Percentiles rank a stretch among this genome's conserved stretches.
These are phyloP conservation scores for Spialia ferax DNA, from an alignment of 2,888 invertebrate species.

Conservation along the genomic window DNA sequence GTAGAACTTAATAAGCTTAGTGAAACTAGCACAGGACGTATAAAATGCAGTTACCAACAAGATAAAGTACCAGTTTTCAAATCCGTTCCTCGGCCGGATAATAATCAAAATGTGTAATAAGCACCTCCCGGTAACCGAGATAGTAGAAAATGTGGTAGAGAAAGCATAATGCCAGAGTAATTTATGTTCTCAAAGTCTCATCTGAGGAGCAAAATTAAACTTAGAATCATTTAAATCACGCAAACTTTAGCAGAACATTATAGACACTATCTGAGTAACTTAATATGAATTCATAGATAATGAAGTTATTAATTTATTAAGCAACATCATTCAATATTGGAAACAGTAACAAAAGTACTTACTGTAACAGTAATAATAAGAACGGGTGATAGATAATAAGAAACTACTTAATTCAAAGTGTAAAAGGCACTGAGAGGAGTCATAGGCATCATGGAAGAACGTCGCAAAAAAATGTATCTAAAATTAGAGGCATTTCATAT, in stretches of 20 bases:
- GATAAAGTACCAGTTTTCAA: constrained; percentile 30
- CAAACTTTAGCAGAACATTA: too few species aligned
- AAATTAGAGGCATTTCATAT: not conserved
- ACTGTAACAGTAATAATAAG: too few species aligned
- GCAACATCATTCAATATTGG: too few species aligned
- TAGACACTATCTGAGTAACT: too few species aligned
- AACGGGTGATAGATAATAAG: not conserved
- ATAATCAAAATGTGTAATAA: constrained; percentile 37
- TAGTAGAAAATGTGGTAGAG: constrained; percentile 28
- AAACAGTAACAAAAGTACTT: too few species aligned
- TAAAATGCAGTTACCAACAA: constrained; percentile 10
- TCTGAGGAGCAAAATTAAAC: not conserved
- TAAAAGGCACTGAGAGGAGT: not conserved
- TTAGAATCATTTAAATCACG: too few species aligned
- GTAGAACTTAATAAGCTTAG: constrained; percentile 11
- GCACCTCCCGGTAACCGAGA: constrained; percentile 14
- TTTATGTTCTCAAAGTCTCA: constrained; percentile 1
- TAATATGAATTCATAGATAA: too few species aligned
- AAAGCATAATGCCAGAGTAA: constrained; percentile 30
- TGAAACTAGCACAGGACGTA: constrained; percentile 18
- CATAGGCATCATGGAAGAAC: not conserved
- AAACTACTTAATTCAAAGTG: not conserved
- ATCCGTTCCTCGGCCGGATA: constrained; percentile 32
- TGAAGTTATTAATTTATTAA: too few species aligned
- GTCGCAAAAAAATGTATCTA: too few species aligned